Conservation (phyloP, 1,140 invertebrate species). For the Caenorhabditis briggsae region DNA sequence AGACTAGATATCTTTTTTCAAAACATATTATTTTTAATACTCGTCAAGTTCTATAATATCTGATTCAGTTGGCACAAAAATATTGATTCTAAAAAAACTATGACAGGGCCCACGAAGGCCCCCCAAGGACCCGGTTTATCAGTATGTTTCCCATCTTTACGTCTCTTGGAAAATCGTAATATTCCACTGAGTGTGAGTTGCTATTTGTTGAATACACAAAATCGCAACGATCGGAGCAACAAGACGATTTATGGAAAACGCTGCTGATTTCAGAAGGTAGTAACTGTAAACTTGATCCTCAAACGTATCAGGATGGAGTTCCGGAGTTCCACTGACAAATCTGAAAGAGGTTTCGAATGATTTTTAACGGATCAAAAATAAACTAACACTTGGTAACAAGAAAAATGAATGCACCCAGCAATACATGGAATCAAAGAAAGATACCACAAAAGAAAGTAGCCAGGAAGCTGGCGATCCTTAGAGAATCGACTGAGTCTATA, state of each 20-base stretch:
- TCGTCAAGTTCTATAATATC: too few relatives aligned
- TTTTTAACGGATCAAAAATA: background rate
- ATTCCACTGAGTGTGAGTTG: background rate
- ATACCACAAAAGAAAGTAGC: background rate
- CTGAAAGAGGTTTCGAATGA: background rate
- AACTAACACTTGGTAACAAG: background rate
- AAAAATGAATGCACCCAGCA: background rate
- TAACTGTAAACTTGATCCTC: background rate
- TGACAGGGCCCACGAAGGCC: too few relatives aligned
- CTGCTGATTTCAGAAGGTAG: background rate
- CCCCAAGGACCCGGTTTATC: background rate
- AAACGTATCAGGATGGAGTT: background rate
- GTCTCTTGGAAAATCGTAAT: background rate
- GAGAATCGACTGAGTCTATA: background rate
- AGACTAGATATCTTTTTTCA: too few relatives aligned
- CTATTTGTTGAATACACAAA: constrained; percentile 21
- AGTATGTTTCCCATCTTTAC: background rate
- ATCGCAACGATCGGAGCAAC: background rate
- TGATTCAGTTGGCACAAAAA: too few relatives aligned
- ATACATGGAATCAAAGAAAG: background rate
- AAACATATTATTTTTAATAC: too few relatives aligned
- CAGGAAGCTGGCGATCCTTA: background rate
- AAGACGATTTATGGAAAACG: background rate
- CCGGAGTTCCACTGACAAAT: background rate
- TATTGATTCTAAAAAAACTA: too few relatives aligned